Conservation (phyloP, 2,888 invertebrate genomes). For the Agriopis leucophaearia region DNA sequence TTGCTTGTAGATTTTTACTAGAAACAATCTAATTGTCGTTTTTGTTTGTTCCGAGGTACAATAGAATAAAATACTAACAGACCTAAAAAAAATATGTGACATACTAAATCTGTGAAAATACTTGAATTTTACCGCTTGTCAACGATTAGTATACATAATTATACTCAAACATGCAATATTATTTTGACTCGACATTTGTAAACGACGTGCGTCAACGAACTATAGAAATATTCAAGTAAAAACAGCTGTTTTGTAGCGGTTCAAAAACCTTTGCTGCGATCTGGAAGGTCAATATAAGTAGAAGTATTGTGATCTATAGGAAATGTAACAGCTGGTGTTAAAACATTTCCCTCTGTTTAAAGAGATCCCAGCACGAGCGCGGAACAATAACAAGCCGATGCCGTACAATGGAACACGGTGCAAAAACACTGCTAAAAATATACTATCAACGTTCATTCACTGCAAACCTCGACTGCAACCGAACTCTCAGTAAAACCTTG, state of each 20-base stretch:
- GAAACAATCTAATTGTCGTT: background rate
- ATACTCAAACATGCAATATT: conserved; percentile 1
- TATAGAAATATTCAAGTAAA: background rate
- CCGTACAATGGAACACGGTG: conserved; percentile 33
- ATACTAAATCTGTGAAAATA: no score
- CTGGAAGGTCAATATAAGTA: background rate
- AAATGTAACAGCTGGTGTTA: conserved; percentile 22
- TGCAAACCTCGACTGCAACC: conserved; percentile 5
- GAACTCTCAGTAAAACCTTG: conserved; percentile 33
- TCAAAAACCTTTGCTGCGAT: background rate
- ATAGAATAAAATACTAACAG: background rate
- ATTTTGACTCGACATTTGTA: background rate
- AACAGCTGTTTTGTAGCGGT: conserved; percentile 3
- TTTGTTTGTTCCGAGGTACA: background rate
- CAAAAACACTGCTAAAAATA: conserved; percentile 44
- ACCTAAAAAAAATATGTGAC: no score
- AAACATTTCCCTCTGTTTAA: conserved; percentile 19
- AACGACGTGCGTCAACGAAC: background rate
- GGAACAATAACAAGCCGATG: conserved; percentile 40
- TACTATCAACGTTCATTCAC: conserved; percentile 39
- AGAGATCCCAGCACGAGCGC: conserved; percentile 30
- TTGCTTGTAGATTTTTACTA: background rate
- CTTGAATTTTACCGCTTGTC: conserved; percentile 5
- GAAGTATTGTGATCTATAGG: background rate
- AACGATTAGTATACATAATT: background rate